These are phyloP conservation scores for Patiria pectinifera DNA, from an alignment of 53 echinoderm and acorn worm species.

Conservation along the genomic window DNA sequence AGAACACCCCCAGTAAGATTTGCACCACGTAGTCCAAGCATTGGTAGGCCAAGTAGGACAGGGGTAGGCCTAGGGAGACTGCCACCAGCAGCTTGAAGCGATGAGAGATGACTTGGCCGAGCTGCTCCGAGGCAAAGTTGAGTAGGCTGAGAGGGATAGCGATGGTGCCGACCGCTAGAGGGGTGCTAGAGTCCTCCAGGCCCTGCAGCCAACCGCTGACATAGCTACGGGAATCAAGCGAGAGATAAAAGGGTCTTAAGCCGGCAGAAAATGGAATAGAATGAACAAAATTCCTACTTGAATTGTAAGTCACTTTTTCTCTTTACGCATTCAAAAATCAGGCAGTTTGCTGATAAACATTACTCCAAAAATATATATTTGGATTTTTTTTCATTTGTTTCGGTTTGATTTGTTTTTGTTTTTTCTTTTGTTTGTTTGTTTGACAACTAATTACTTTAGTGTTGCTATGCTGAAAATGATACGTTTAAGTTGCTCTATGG, in stretches of 20 bases:
- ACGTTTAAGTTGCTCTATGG: too few species aligned
- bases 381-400: too few species aligned
- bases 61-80: conserved; percentile 76
- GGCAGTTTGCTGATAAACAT: too few species aligned
- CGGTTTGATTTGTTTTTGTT: too few species aligned
- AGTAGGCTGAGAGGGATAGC: conserved; percentile 86
- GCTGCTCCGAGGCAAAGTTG: conserved; percentile 90
- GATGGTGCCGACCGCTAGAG: conserved; percentile 84
- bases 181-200: conserved; percentile 84
- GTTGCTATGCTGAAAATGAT: too few species aligned
- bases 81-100: conserved; percentile 72
- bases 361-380: too few species aligned
- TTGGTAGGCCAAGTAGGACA: conserved; percentile 75
- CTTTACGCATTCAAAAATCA: too few species aligned
- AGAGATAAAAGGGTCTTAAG: not conserved
- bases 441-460: too few species aligned
- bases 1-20: conserved; percentile 47
- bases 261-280: not conserved
- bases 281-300: too few species aligned
- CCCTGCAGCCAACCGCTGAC: conserved; percentile 89
- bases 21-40: conserved; percentile 81
- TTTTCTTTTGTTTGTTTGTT: too few species aligned
- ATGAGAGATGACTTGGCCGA: conserved; percentile 75
- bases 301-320: too few species aligned
- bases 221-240: conserved; percentile 50